phyloP scores from a whole-genome alignment of 2,888 invertebrate genomes.

The Scrobipalpa costella region DNA sequence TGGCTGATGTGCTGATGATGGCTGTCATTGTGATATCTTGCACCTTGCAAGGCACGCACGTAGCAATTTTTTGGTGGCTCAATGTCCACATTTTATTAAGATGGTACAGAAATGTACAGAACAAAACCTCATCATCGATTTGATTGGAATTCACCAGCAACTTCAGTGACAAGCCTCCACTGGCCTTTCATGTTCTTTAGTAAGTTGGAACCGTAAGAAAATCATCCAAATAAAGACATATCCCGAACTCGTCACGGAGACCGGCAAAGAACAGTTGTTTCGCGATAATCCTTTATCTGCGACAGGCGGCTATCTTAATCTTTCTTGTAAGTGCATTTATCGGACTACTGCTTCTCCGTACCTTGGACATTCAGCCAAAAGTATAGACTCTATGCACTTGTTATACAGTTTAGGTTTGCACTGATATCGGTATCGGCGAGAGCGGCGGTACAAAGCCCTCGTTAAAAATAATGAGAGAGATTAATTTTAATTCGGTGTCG shows the following conservation, averaged over 20 bases:
- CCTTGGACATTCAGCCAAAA: not conserved
- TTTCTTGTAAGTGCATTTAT: conserved; percentile 21
- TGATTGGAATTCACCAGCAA: no score
- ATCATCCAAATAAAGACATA: conserved; percentile 6
- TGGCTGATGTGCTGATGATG: not conserved
- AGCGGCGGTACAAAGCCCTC: conserved; percentile 43
- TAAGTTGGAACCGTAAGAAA: not conserved
- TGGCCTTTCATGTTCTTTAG: not conserved
- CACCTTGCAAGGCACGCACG: no score
- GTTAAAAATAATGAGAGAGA: conserved; percentile 54
- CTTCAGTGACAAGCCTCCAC: not conserved
- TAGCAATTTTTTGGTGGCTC: no score
- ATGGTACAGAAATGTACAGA: no score
- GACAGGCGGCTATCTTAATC: conserved; percentile 19
- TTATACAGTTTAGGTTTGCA: conserved; percentile 24
- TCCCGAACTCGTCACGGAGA: not conserved
- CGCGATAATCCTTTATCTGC: conserved; percentile 17
- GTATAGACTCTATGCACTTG: conserved; percentile 18
- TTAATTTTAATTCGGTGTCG: conserved; percentile 47
- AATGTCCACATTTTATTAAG: no score
- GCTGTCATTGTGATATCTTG: no score
- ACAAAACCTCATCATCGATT: no score
- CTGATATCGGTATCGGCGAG: not conserved
- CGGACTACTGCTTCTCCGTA: not conserved
- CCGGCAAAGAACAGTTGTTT: conserved; percentile 9